These are phyloP conservation scores for Tympanuchus pallidicinctus DNA, from an alignment of 2,113 vertebrate species.

Conservation along the genomic window DNA sequence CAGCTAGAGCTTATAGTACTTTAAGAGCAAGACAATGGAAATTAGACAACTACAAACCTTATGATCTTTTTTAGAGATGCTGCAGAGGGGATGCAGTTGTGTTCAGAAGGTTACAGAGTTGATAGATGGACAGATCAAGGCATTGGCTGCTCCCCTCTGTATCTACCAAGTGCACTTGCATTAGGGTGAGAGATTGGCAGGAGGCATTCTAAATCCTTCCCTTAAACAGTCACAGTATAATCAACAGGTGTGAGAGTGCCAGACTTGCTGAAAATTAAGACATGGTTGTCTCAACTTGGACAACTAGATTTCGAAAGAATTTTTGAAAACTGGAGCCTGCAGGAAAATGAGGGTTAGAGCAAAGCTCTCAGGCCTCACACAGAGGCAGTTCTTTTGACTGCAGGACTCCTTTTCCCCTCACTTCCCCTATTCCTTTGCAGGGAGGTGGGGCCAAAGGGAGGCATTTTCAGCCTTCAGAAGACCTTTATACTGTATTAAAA, in stretches of 20 bases:
- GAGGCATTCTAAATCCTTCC: not conserved
- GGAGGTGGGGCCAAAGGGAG: slow-evolving; percentile 18
- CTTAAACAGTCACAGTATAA: not conserved
- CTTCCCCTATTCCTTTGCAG: not conserved
- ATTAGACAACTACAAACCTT: not conserved
- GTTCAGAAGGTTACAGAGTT: not conserved
- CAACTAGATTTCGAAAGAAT: slow-evolving; percentile 25
- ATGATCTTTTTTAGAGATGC: not conserved
- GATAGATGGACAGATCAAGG: not conserved
- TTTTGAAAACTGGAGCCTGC: not conserved
- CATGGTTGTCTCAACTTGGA: not conserved
- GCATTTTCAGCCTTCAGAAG: slow-evolving; percentile 52
- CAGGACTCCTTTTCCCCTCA: not conserved
- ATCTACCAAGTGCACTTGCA: not conserved
- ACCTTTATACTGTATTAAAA: slow-evolving; percentile 67
- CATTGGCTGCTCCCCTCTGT: not conserved
- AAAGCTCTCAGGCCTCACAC: slow-evolving; percentile 49
- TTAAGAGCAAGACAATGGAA: not conserved
- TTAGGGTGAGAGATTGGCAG: not conserved
- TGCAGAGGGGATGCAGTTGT: not conserved
- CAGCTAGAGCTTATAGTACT: not conserved
- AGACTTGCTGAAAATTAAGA: slow-evolving; percentile 44
- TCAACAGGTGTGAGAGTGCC: slow-evolving; percentile 34
- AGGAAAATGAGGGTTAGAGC: not conserved
- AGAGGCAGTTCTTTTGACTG: slow-evolving; percentile 31